A percentile compares a stretch with the other conserved stretches of the same genome.
These are phyloP conservation scores for Drosophila paranaensis DNA, from an alignment of 2,888 invertebrate genomes.

Conservation along the genomic window DNA sequence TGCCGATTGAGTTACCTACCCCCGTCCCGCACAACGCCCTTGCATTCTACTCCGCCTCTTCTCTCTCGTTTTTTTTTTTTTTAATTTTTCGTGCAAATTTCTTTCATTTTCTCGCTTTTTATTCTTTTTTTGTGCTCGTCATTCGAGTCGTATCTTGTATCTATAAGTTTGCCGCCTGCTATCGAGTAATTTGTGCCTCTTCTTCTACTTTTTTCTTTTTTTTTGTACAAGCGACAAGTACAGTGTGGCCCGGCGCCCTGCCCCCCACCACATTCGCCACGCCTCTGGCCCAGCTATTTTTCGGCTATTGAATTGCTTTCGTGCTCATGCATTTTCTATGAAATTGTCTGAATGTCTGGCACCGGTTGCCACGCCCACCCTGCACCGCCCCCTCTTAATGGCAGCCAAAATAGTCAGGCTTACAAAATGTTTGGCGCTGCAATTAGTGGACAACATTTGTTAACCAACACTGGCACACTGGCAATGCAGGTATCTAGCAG, in stretches of 20 bases:
- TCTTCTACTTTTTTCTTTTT: slow-evolving; percentile 13
- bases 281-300: slow-evolving; percentile 32
- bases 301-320: slow-evolving; percentile 72
- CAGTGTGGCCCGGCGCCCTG: slow-evolving; percentile 18
- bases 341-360: slow-evolving; percentile 74
- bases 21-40: not conserved
- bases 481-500: slow-evolving; percentile 66
- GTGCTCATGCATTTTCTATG: slow-evolving; percentile 80
- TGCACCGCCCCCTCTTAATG: slow-evolving; percentile 31
- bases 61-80: slow-evolving; percentile 15
- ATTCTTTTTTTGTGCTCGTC: slow-evolving; percentile 39
- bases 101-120: slow-evolving; percentile 30
- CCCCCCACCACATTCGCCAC: not conserved
- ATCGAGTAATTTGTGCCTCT: slow-evolving; percentile 62
- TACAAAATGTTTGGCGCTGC: slow-evolving; percentile 58
- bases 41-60: not conserved
- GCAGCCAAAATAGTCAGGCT: slow-evolving; percentile 39
- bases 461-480: slow-evolving; percentile 64
- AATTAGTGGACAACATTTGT: slow-evolving; percentile 77
- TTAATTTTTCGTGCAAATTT: slow-evolving; percentile 69
- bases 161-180: slow-evolving; percentile 64
- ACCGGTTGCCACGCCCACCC: slow-evolving; percentile 24
- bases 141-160: slow-evolving; percentile 63
- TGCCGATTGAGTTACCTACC: slow-evolving; percentile 52
- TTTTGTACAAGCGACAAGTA: slow-evolving; percentile 26